phyloP scores from a whole-genome alignment of 2,888 invertebrate genomes.

The Cryptus viduatorius region DNA sequence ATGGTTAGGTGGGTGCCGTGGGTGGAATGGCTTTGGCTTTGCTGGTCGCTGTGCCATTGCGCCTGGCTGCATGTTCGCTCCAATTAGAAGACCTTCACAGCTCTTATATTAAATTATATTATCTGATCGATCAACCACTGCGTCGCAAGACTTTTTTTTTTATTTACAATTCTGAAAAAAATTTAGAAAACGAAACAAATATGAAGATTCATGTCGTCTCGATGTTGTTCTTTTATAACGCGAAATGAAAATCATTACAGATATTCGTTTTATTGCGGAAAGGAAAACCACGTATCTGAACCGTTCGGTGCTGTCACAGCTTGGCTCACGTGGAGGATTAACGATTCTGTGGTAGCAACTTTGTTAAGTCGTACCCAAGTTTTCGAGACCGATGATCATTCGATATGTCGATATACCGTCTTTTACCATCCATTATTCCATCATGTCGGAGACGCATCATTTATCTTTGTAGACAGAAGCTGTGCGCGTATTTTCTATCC shows the following conservation, averaged over 20 bases:
- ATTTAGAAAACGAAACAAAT: too few relatives aligned
- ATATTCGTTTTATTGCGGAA: too few relatives aligned
- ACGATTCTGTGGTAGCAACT: background rate
- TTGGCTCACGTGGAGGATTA: background rate
- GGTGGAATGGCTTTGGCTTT: constrained; percentile 3
- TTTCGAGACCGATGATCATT: background rate
- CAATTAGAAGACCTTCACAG: constrained; percentile 51
- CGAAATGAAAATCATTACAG: too few relatives aligned
- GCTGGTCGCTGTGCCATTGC: constrained; percentile 9
- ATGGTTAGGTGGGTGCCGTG: constrained; percentile 1
- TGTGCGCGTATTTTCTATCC: background rate
- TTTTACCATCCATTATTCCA: background rate
- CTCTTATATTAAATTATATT: constrained; percentile 23
- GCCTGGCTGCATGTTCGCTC: background rate
- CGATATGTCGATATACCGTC: background rate
- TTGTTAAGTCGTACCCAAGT: background rate
- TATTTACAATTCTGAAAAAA: background rate
- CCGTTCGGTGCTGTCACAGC: too few relatives aligned
- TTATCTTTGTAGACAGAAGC: constrained; percentile 6
- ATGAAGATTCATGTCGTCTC: too few relatives aligned
- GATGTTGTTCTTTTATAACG: too few relatives aligned
- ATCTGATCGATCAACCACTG: constrained; percentile 43
- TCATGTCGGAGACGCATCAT: background rate
- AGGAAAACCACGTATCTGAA: too few relatives aligned
- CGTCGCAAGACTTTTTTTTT: constrained; percentile 29